These are phyloP conservation scores for Thalassophryne amazonica DNA, from an alignment of 2,797 vertebrate species.

Conservation along the genomic window DNA sequence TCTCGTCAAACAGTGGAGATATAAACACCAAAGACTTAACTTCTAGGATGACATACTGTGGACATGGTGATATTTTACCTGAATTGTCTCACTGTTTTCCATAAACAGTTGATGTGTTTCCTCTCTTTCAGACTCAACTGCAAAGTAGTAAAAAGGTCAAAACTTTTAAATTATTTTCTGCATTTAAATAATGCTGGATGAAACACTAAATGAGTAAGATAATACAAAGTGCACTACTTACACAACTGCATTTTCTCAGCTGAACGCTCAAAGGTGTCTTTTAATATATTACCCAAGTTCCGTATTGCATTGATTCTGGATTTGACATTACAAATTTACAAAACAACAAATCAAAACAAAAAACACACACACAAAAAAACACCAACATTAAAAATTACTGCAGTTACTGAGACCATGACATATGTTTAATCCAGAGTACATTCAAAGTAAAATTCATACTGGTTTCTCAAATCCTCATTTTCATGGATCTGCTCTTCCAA, in stretches of 20 bases:
- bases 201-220: background rate
- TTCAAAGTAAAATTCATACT: slow-evolving; percentile 75
- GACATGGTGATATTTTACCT: slow-evolving; percentile 66
- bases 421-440: background rate
- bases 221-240: slow-evolving; percentile 66
- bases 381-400: no score
- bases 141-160: slow-evolving; percentile 26
- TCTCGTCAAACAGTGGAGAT: background rate
- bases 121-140: slow-evolving; percentile 91
- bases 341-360: background rate
- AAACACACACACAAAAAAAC: background rate
- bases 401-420: no score
- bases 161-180: background rate
- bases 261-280: slow-evolving; percentile 86
- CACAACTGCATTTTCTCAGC: slow-evolving; percentile 87
- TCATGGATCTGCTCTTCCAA: slow-evolving; percentile 89
- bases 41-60: background rate
- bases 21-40: slow-evolving; percentile 6
- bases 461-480: slow-evolving; percentile 89
- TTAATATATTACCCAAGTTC: slow-evolving; percentile 88
- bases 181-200: background rate
- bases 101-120: slow-evolving; percentile 85
- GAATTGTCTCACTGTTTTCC: slow-evolving; percentile 81
- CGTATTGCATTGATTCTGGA: slow-evolving; percentile 85
- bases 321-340: slow-evolving; percentile 5